Evolutionary conservation across 2,797 vertebrate genomes (phyloP).

Genomic region (Cetoscarus ocellatus): DNA sequence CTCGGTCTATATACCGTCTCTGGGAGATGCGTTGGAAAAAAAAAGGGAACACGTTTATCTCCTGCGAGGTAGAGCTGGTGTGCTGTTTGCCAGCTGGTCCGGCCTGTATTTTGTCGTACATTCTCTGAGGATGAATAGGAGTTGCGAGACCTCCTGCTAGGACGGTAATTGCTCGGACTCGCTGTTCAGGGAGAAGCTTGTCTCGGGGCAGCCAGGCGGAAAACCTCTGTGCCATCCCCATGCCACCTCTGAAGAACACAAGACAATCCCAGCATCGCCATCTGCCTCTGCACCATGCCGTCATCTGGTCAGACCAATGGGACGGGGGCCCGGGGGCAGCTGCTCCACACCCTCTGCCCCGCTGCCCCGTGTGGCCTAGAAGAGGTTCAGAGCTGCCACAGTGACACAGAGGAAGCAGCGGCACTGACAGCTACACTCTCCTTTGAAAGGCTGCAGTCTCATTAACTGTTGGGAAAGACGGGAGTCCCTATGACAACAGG

Average conservation of each 20-base stretch:
- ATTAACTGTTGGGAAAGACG: constrained; percentile 83
- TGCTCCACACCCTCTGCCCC: constrained; percentile 92
- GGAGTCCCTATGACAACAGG: constrained; percentile 79
- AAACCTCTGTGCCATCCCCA: constrained; percentile 98
- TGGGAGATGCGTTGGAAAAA: constrained; percentile 54
- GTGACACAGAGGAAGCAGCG: constrained; percentile 84
- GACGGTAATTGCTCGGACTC: constrained; percentile 96
- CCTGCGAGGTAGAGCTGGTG: constrained; percentile 79
- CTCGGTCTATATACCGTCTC: constrained; percentile 46
- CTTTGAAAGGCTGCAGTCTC: constrained; percentile 86
- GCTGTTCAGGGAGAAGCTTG: constrained; percentile 92
- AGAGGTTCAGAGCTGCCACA: constrained; percentile 73
- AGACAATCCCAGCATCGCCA: constrained; percentile 94
- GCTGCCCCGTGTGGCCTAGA: constrained; percentile 76
- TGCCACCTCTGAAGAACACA: constrained; percentile 92
- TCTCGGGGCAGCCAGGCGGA: constrained; percentile 96
- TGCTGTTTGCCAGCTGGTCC: constrained; percentile 97
- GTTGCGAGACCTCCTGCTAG: constrained; percentile 93
- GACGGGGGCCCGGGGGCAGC: constrained; percentile 87
- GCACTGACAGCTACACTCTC: constrained; percentile 84
- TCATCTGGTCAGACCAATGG: constrained; percentile 94
- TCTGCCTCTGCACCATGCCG: constrained; percentile 95
- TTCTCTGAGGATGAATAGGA: constrained; percentile 91
- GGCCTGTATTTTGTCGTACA: constrained; percentile 96
- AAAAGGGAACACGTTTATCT: constrained; percentile 49